Conservation (phyloP, 2,113 vertebrate genomes). For the Sapajus apella region DNA sequence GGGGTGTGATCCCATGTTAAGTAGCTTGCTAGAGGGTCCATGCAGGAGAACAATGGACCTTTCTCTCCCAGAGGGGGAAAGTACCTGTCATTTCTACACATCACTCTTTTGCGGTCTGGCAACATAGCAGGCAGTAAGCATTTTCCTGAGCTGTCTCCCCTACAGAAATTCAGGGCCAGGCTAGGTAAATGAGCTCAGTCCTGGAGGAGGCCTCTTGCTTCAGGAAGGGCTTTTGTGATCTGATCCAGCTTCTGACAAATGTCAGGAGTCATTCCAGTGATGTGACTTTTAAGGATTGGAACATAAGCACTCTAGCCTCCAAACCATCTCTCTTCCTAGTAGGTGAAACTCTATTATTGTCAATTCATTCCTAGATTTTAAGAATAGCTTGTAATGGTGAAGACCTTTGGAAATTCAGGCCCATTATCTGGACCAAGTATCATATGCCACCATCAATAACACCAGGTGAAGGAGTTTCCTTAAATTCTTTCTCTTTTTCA, state of each 20-base stretch:
- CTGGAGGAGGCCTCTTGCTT: not conserved
- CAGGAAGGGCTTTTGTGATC: not conserved
- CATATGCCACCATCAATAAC: not conserved
- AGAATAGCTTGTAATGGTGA: not conserved
- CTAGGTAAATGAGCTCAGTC: not conserved
- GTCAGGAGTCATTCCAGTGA: not conserved
- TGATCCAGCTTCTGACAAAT: not conserved
- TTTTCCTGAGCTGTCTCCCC: not conserved
- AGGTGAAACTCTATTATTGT: not conserved
- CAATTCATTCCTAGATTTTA: not conserved
- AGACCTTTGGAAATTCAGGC: not conserved
- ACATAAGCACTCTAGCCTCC: not conserved
- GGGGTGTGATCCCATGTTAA: constrained; percentile 6
- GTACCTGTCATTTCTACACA: constrained; percentile 15
- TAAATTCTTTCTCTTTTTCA: not conserved
- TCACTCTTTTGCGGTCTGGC: not conserved
- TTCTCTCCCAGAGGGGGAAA: constrained; percentile 23
- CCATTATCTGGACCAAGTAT: not conserved
- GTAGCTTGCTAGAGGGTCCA: not conserved
- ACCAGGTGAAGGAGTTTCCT: not conserved
- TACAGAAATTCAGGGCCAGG: not conserved
- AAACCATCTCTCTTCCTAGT: not conserved
- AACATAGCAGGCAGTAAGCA: not conserved
- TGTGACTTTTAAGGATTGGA: not conserved
- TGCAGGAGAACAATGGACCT: not conserved